phyloP scores from a whole-genome alignment of 2,888 invertebrate species.

The Tanaodytes sp. region DNA sequence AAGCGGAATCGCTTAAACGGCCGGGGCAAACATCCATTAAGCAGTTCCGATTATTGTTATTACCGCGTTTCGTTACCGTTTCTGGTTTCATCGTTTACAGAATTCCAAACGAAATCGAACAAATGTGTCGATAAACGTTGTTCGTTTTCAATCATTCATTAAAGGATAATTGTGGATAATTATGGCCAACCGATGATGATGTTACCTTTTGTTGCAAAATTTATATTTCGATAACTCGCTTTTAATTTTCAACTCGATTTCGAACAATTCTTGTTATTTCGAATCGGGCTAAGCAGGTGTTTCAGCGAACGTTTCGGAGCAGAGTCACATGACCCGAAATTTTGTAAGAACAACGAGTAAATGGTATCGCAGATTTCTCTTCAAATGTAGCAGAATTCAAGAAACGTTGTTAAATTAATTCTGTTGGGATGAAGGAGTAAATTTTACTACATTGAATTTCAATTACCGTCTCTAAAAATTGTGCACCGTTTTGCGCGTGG shows the following conservation, averaged over 20 bases:
- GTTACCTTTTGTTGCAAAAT: conserved; percentile 32
- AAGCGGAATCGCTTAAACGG: conserved; percentile 44
- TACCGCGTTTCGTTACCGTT: conserved; percentile 32
- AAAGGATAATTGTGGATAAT: conserved; percentile 43
- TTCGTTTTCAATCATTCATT: conserved; percentile 50
- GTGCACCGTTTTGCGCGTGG: no score
- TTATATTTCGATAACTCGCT: conserved; percentile 31
- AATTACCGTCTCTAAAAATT: no score
- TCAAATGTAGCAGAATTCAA: no score
- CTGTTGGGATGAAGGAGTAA: no score
- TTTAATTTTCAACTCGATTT: conserved; percentile 26
- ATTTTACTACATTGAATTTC: no score
- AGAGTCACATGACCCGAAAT: no score
- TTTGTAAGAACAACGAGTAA: no score
- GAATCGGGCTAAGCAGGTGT: neutral
- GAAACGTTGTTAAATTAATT: no score
- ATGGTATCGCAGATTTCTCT: no score
- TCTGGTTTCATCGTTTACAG: conserved; percentile 29
- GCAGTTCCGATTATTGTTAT: conserved; percentile 49
- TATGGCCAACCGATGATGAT: conserved; percentile 14
- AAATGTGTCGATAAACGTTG: conserved; percentile 52
- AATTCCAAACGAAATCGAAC: conserved; percentile 30
- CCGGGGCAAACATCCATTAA: conserved; percentile 31
- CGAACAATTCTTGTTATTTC: neutral
- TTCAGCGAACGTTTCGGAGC: no score